Evolutionary conservation across 1,140 invertebrate genomes (phyloP), one percentile per base, ranked within the genome.

Genomic region (Trichonephila clavata): DNA sequence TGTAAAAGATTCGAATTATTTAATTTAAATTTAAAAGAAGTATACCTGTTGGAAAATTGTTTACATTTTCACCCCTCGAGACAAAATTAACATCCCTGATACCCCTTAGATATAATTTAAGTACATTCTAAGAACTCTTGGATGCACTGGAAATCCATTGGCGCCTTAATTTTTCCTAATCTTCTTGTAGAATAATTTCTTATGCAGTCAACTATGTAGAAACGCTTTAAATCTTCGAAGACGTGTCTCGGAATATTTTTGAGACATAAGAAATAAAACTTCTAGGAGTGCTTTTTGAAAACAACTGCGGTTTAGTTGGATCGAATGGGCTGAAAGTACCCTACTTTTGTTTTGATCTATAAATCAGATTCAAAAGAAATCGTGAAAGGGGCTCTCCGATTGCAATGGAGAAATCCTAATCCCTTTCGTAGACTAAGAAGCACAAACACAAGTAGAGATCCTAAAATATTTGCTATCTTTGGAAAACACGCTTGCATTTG

Each of bases 301-400:
- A 68, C 65, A 68, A 68, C 10, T 68, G 65, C 24, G 65, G n/a
- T 68, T 68, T 68, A 68, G 21, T n/a, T 24, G 65, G 65, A 27
- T 68, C 21, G 24, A 68, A 68, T 24, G n/a, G 65, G 21, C 50
- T 27, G 21, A 68, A 68, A n/a, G 6, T 68, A n/a, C 21, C n/a
- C 65, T 68, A 68, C 65, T 68, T 24, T 68, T 68, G 65, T 24
- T n/a, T 68, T 24, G n/a, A 68, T 68, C 65, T 24, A 68, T 68
- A 68, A 81, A 81, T 81, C 43, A 81, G 21, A 43, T 7, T 50
- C 32, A 24, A 32, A 39, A 16, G 27, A 20, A 32, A 32, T 20
- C 39, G 80, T 21, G 32, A 81, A 81, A 20, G 18, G 21, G 27
- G 77, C 32, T 32, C 80, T 81, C 32, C 21, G 32, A 39, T 39